These are phyloP conservation scores for Irena cyanogastra DNA, from an alignment of 2,113 vertebrate species.

Conservation along the genomic window DNA sequence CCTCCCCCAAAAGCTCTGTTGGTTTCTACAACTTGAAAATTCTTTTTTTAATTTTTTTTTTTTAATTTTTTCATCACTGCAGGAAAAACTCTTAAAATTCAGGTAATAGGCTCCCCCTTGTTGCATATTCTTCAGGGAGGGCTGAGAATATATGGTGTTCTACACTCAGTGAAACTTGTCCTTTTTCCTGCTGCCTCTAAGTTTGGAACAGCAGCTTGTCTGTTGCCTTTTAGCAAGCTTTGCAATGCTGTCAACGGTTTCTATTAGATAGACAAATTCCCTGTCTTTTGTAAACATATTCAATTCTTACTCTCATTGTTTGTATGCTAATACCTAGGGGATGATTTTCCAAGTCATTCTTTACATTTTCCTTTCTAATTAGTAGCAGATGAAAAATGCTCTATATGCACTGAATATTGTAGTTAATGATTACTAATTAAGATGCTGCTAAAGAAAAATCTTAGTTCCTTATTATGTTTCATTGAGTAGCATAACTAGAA, in stretches of 20 bases:
- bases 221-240: neutral
- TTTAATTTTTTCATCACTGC: neutral
- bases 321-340: neutral
- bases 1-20: neutral
- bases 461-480: neutral
- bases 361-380: neutral
- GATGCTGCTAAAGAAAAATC: neutral
- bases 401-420: neutral
- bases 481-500: neutral
- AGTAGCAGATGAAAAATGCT: neutral
- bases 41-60: too few relatives aligned
- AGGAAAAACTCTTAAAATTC: neutral
- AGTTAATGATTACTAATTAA: neutral
- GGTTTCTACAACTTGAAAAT: neutral
- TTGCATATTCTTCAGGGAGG: neutral
- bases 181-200: neutral
- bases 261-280: neutral
- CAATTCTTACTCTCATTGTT: neutral
- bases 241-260: neutral
- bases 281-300: neutral
- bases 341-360: neutral
- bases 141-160: neutral
- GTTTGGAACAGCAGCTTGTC: neutral
- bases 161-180: neutral
- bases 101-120: neutral